Evolutionary conservation across 2,113 vertebrate species (phyloP).

Genomic region (Gnathonemus longibarbis): DNA sequence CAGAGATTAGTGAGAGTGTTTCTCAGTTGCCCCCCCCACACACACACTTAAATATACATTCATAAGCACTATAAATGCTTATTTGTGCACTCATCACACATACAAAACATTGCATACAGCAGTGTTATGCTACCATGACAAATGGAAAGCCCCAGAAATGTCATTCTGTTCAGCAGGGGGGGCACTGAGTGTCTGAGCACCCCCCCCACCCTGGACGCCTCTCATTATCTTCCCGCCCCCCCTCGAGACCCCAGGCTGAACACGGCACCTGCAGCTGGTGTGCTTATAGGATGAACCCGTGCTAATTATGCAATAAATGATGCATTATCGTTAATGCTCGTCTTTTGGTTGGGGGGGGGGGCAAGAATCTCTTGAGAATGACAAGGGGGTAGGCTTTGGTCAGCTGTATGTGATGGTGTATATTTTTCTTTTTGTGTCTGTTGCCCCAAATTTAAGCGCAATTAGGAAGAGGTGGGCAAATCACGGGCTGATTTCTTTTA

Average conservation of each 20-base stretch:
- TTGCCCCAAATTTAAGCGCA: conserved; percentile 4
- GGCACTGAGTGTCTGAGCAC: neutral
- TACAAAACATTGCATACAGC: neutral
- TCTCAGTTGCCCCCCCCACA: neutral
- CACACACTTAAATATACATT: neutral
- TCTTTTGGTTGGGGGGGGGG: conserved; percentile 5
- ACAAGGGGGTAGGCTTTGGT: neutral
- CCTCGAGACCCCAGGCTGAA: conserved; percentile 25
- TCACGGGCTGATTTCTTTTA: conserved; percentile 23
- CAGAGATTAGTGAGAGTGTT: neutral
- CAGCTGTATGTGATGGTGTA: neutral
- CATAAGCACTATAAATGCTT: neutral
- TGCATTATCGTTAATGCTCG: conserved; percentile 29
- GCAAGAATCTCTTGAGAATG: conserved; percentile 12
- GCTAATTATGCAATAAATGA: conserved; percentile 42
- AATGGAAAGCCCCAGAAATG: neutral
- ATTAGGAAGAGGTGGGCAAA: conserved; percentile 25
- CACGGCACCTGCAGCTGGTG: conserved; percentile 37
- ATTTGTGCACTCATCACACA: neutral
- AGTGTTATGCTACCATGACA: neutral
- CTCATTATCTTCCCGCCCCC: conserved; percentile 38
- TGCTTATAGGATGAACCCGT: conserved; percentile 34
- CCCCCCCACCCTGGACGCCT: neutral
- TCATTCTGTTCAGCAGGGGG: neutral
- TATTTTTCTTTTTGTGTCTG: neutral